Evolutionary conservation across 2,113 vertebrate genomes (phyloP).

Genomic region (Formicarius rufipectus): DNA sequence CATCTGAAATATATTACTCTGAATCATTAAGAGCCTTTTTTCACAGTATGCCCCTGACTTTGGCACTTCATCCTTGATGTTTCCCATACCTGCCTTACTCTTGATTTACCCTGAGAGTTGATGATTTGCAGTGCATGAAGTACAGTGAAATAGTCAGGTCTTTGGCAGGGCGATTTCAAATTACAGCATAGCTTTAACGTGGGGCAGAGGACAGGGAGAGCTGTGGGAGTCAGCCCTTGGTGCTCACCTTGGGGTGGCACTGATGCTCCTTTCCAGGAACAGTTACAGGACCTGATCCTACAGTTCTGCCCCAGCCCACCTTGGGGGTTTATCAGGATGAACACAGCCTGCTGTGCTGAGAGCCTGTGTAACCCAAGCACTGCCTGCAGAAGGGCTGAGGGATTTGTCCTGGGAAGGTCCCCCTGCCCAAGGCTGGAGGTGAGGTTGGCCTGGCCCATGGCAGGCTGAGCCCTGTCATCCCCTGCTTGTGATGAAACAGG

Average conservation of each 20-base stretch:
- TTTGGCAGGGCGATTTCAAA: neutral
- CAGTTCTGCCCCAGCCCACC: neutral
- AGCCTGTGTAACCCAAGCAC: neutral
- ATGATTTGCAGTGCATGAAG: neutral
- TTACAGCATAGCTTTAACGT: neutral
- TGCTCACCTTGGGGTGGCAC: neutral
- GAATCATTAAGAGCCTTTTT: constrained; percentile 24
- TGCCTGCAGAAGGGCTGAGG: neutral
- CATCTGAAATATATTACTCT: neutral
- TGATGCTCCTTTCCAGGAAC: neutral
- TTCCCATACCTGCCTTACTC: neutral
- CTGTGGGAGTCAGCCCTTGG: neutral
- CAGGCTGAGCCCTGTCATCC: neutral
- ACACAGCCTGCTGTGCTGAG: neutral
- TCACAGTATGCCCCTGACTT: constrained; percentile 19
- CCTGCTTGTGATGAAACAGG: neutral
- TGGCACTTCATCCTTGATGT: constrained; percentile 17
- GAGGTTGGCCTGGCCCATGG: neutral
- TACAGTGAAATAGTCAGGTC: neutral
- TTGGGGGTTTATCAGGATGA: neutral
- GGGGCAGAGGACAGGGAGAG: neutral
- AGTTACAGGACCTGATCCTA: neutral
- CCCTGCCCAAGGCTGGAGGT: neutral
- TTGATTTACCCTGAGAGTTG: neutral
- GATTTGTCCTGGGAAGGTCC: neutral